Conservation (phyloP, 37 sponge, comb jelly and placozoan genomes). For the Hormiphora californensis region DNA sequence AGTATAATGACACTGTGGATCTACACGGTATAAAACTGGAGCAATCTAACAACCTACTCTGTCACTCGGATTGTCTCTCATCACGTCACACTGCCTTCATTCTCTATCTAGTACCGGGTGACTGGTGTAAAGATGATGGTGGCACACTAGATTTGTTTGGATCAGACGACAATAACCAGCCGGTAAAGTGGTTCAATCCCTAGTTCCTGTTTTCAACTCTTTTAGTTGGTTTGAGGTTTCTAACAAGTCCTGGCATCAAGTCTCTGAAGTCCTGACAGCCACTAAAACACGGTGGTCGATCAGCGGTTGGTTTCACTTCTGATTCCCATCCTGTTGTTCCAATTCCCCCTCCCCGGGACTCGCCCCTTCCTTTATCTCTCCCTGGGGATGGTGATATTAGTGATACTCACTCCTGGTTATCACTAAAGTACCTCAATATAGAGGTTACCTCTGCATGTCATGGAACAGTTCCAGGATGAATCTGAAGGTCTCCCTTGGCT, state of each 20-base stretch:
- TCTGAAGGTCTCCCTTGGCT: constrained; percentile 38
- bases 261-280: constrained; percentile 22
- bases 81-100: constrained; percentile 30
- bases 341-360: not conserved
- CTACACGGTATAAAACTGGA: constrained; percentile 23
- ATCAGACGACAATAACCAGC: not conserved
- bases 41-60: not conserved
- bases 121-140: constrained; percentile 11
- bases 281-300: constrained; percentile 45
- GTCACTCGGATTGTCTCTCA: constrained; percentile 23
- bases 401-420: constrained; percentile 29
- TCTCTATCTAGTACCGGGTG: constrained; percentile 12
- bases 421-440: constrained; percentile 21
- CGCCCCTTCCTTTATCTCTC: not conserved
- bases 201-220: constrained; percentile 3
- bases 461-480: constrained; percentile 24
- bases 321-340: not conserved
- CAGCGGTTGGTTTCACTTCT: constrained; percentile 47
- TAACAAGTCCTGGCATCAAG: constrained; percentile 43
- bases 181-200: not conserved
- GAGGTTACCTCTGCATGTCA: constrained; percentile 37
- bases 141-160: constrained; percentile 12
- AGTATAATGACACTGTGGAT: constrained; percentile 2
- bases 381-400: not conserved
- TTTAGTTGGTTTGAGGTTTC: constrained; percentile 39